These are phyloP conservation scores for Mayetiola destructor DNA, from an alignment of 2,888 invertebrate genomes.

Conservation along the genomic window DNA sequence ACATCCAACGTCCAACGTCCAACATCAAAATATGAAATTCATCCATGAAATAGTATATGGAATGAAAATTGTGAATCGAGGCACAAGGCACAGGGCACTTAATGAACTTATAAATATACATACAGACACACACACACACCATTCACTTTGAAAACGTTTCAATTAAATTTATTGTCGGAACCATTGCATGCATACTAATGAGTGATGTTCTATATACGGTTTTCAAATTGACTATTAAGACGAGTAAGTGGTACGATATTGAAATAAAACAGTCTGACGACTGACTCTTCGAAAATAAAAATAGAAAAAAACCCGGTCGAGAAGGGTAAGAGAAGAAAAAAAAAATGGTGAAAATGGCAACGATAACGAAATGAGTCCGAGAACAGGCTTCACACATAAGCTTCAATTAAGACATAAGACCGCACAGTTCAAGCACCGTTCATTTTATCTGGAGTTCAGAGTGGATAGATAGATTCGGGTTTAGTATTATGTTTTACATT, in stretches of 20 bases:
- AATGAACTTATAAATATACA: no score
- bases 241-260: neutral
- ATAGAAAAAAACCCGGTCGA: neutral
- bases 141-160: slow-evolving; percentile 8
- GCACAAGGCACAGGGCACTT: neutral
- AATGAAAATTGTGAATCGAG: no score
- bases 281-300: neutral
- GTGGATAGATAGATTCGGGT: neutral
- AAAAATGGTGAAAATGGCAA: no score
- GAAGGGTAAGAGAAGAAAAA: neutral
- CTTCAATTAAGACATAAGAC: slow-evolving; percentile 7
- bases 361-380: no score
- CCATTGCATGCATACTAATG: slow-evolving; percentile 10
- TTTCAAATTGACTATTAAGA: neutral
- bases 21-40: no score
- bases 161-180: slow-evolving; percentile 11
- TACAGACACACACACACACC: no score
- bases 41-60: no score
- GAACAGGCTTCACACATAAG: slow-evolving; percentile 4
- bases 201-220: neutral
- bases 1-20: no score
- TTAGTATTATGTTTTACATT: neutral
- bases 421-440: slow-evolving; percentile 1
- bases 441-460: neutral
- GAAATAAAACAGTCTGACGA: neutral